Base-by-base conservation (phyloP, 2,888 invertebrate genomes). In the Aphidoletes aphidimyza region DNA sequence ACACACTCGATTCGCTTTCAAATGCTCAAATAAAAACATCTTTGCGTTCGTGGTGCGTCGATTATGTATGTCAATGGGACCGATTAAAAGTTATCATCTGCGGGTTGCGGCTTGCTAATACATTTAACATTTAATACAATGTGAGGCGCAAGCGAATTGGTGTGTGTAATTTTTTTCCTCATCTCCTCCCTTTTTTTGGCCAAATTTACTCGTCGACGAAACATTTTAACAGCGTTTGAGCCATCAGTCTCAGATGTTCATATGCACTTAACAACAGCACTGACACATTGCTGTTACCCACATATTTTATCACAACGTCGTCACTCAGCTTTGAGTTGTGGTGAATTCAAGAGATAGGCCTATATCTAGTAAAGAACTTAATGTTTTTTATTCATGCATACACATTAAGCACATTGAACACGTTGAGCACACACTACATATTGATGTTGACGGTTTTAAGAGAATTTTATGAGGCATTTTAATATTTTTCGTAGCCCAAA, bases 11-110 rank as follows among this genome's bases (percentile, higher is more conserved):
- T n/a, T n/a, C 81, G 37, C 11, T 81, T 81, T 37, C n/a, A 81
- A 81, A 81, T 37, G 78, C 19, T 78, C 36, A 78, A 78, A 54
- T 54, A 30, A 30, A 69, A 69, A 81, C 81, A 81, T 81, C 81
- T 81, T 81, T 81, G n/a, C 81, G n/a, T 81, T 81, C 37, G 81
- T 37, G 36, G 37, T 81, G 81, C 81, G 81, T 81, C 81, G 37
- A 81, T 81, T 81, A 81, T 81, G 81, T 81, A 81, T 81, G 81
- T 81, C 81, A 81, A 81, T 81, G 81, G 81, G 81, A 37, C 81
- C 81, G 81, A 81, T 81, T 81, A 81, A 81, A 81, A 81, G 11
- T 78, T 37, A 81, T 81, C 81, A 81, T 81, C 81, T 81, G 81
- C 81, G 81, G 81, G 81, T 37, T 81, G 36, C 37, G 81, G 37